Base-by-base conservation (phyloP, 2,888 invertebrate genomes). In the Gasteruption jaculator region DNA sequence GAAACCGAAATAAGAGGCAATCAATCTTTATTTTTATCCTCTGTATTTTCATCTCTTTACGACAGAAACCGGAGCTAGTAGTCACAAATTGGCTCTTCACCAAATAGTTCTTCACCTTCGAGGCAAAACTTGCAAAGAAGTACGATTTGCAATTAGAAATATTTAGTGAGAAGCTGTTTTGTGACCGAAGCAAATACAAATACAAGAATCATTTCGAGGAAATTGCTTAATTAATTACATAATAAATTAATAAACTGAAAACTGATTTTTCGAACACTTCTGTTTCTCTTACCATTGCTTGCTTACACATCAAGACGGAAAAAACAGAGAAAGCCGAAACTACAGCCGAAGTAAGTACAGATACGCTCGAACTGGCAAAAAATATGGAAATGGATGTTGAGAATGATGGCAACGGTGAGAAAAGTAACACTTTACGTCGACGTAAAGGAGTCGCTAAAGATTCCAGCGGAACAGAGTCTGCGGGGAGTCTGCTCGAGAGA, bases 271-370 rank as follows among this genome's bases (percentile, higher is more conserved):
- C 5, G 11, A 8, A n/a, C 11, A 11, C 15, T 37, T 26, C 11
- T 34, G n/a, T 33, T 24, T 12, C 6, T 38, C 8, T 15, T 15
- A 11, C 15, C 18, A 5, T 14, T 31, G 12, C 5, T 31, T n/a
- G 15, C 18, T 27, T n/a, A 27, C 27, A 27, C 14, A 14, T 20
- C 27, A 20, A 68, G 68, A 52, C 61, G 59, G 63, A 65, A 60
- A 68, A 51, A 49, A 65, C 66, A 49, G 66, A 68, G 51, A 62
- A 60, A 48, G 46, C 61, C 42, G 20, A 63, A 30, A 60, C 61
- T 27, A n/a, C n/a, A n/a, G 61, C 63, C 49, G 70, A 70, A 65
- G 70, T 70, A 70, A 68, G 68, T 68, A 68, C 54, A 53, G 58
- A 49, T 44, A 53, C 50, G 38, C 42, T 57, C 52, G 56, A 56